phyloP scores from a whole-genome alignment of 2,113 vertebrate genomes.

The Chionodraco myersi region DNA sequence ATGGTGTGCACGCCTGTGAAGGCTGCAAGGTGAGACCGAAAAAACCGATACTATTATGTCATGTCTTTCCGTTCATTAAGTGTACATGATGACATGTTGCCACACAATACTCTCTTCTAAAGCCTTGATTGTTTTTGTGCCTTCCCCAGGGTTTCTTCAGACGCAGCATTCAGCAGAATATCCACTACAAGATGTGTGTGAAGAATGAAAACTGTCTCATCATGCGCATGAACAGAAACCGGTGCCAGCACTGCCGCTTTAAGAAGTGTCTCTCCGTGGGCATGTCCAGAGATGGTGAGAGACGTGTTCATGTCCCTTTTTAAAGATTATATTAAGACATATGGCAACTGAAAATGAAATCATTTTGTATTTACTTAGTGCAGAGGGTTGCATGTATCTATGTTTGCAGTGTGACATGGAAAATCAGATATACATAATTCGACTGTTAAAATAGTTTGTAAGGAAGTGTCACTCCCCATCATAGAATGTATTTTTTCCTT shows the following conservation, averaged over 20 bases:
- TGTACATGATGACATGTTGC: background rate
- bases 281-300: slow-evolving; percentile 88
- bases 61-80: background rate
- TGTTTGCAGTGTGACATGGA: background rate
- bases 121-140: background rate
- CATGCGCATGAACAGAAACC: slow-evolving; percentile 87
- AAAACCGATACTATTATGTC: slow-evolving; percentile 3
- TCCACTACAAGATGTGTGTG: slow-evolving; percentile 88
- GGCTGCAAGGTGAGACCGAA: slow-evolving; percentile 84
- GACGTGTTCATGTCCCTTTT: background rate
- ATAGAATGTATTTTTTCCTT: background rate
- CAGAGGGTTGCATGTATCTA: background rate
- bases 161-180: slow-evolving; percentile 88
- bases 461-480: background rate
- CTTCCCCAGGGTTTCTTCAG: slow-evolving; percentile 84
- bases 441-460: background rate
- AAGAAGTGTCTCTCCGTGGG: slow-evolving; percentile 88
- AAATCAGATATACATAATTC: background rate
- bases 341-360: background rate
- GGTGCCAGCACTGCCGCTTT: slow-evolving; percentile 88
- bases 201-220: slow-evolving; percentile 87
- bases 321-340: background rate
- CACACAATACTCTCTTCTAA: background rate
- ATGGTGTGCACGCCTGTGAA: slow-evolving; percentile 86
- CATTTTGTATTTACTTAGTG: background rate